phyloP scores from a whole-genome alignment of 2,113 vertebrate genomes.

The Arizona elegans region DNA sequence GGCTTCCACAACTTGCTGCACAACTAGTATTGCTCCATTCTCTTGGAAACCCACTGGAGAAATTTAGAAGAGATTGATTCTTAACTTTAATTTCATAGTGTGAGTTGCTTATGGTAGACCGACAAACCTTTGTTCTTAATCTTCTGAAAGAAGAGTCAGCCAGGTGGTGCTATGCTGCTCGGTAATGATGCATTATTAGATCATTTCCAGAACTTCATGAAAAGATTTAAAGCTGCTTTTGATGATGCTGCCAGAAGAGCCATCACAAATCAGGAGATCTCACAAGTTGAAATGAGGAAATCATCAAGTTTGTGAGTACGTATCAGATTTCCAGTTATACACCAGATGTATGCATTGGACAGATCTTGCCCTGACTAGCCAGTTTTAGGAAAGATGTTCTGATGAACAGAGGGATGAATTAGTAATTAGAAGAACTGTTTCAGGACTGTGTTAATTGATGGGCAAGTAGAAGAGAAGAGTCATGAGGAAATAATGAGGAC shows the following conservation, averaged over 20 bases:
- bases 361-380: background rate
- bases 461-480: background rate
- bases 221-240: background rate
- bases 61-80: background rate
- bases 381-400: background rate
- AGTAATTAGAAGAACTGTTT: background rate
- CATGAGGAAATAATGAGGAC: background rate
- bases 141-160: background rate
- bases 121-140: background rate
- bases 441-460: background rate
- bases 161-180: background rate
- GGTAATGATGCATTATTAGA: background rate
- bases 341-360: background rate
- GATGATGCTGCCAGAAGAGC: background rate
- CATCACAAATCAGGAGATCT: background rate
- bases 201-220: background rate
- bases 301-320: background rate
- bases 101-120: background rate
- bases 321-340: background rate
- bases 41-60: background rate
- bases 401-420: background rate
- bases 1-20: background rate
- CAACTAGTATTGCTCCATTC: background rate
- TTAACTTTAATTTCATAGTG: background rate
- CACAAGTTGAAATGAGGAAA: background rate